Conservation (phyloP, 2,797 vertebrate species). For the Aphelocoma californica region DNA sequence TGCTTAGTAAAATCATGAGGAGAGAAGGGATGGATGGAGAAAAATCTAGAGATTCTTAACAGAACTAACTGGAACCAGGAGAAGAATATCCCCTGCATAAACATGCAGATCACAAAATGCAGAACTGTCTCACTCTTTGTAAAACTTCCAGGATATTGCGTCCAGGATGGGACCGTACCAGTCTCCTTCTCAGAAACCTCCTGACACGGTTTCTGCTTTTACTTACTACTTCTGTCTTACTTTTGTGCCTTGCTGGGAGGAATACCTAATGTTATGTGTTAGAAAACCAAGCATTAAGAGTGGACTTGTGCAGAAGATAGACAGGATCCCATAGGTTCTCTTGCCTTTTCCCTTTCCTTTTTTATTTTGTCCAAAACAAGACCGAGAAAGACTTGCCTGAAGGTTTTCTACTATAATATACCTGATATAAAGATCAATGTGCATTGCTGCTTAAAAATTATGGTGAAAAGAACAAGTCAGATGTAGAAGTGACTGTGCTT, state of each 20-base stretch:
- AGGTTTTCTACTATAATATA: background rate
- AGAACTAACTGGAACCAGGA: background rate
- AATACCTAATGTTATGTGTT: background rate
- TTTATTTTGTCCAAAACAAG: background rate
- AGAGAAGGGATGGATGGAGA: background rate
- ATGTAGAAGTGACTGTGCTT: background rate
- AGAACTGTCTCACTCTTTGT: background rate
- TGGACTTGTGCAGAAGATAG: background rate
- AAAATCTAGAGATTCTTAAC: background rate
- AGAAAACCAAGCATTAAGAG: background rate
- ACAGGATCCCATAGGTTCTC: background rate
- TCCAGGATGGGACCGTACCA: background rate
- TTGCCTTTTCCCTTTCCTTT: background rate
- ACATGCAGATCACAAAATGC: background rate
- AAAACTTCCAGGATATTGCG: background rate
- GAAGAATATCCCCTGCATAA: background rate
- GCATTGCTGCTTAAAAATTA: background rate
- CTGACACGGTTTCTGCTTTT: background rate
- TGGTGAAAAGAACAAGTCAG: background rate
- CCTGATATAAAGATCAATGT: background rate
- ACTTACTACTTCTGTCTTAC: background rate
- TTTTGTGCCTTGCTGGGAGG: background rate
- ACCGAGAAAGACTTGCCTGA: background rate
- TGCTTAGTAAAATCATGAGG: background rate
- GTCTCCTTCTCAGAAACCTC: background rate